Evolutionary conservation across 2,888 invertebrate species (phyloP).

Genomic region (Euplexia lucipara): DNA sequence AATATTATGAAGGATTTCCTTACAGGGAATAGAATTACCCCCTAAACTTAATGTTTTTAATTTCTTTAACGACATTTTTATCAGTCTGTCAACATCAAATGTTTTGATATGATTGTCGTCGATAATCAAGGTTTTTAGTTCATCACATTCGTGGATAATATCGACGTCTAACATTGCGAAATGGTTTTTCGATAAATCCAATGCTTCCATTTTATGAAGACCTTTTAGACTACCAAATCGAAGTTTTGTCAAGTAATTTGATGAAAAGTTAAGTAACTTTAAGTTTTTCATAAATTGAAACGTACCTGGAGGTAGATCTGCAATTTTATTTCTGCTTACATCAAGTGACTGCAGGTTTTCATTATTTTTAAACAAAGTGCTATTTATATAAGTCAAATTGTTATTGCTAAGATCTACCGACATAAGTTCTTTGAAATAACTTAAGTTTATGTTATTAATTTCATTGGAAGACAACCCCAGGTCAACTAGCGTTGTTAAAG

Average conservation of each 20-base stretch:
- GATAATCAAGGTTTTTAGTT: slow-evolving; percentile 78
- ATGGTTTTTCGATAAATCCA: slow-evolving; percentile 83
- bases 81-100: slow-evolving; percentile 80
- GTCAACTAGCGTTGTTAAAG: slow-evolving; percentile 72
- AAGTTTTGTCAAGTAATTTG: slow-evolving; percentile 75
- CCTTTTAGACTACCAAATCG: slow-evolving; percentile 84
- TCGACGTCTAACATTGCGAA: slow-evolving; percentile 78
- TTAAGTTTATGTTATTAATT: slow-evolving; percentile 75
- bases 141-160: slow-evolving; percentile 83
- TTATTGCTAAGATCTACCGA: slow-evolving; percentile 79
- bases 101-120: slow-evolving; percentile 82
- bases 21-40: slow-evolving; percentile 83
- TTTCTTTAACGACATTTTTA: slow-evolving; percentile 72
- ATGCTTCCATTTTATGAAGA: slow-evolving; percentile 76
- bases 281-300: slow-evolving; percentile 80
- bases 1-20: slow-evolving; percentile 79
- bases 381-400: slow-evolving; percentile 71
- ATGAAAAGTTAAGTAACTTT: slow-evolving; percentile 80
- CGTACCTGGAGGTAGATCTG: slow-evolving; percentile 78
- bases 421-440: slow-evolving; percentile 75
- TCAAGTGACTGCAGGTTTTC: slow-evolving; percentile 78
- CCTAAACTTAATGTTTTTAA: slow-evolving; percentile 81
- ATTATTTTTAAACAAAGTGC: slow-evolving; percentile 73
- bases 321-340: slow-evolving; percentile 79
- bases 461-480: slow-evolving; percentile 77